Conservation (phyloP, 2,113 vertebrate genomes). For the Microtus oregoni region DNA sequence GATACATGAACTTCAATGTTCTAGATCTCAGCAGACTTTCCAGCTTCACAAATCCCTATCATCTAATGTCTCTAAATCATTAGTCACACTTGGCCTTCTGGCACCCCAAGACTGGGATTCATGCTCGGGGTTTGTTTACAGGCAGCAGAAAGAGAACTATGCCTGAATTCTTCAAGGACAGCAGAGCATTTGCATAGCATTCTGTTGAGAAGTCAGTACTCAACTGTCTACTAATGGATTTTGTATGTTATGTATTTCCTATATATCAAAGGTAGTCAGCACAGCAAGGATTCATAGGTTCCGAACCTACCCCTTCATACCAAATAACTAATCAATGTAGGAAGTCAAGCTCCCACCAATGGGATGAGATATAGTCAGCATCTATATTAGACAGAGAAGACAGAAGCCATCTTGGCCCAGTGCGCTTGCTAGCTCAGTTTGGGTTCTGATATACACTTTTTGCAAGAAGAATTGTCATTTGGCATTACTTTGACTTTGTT, state of each 20-base stretch:
- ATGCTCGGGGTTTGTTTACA: background rate
- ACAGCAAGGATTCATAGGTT: background rate
- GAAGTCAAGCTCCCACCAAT: background rate
- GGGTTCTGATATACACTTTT: background rate
- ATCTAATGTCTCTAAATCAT: background rate
- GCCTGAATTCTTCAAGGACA: background rate
- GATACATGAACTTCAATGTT: background rate
- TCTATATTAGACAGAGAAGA: background rate
- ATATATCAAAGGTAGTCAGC: background rate
- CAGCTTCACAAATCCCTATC: background rate
- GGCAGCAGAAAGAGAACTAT: background rate
- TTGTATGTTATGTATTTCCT: background rate
- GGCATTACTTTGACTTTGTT: background rate
- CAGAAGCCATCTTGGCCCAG: background rate
- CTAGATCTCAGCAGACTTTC: background rate
- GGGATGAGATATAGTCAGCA: background rate
- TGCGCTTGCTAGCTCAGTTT: background rate
- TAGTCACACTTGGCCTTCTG: background rate
- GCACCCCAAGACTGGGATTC: background rate
- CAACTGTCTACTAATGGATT: background rate
- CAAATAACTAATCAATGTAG: background rate
- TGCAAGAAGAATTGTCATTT: background rate
- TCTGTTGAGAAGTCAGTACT: constrained; percentile 13
- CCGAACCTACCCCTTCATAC: background rate
- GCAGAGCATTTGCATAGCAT: background rate